These are phyloP conservation scores for Pangasius mekongensis DNA, from an alignment of 2,797 vertebrate genomes.

Conservation along the genomic window DNA sequence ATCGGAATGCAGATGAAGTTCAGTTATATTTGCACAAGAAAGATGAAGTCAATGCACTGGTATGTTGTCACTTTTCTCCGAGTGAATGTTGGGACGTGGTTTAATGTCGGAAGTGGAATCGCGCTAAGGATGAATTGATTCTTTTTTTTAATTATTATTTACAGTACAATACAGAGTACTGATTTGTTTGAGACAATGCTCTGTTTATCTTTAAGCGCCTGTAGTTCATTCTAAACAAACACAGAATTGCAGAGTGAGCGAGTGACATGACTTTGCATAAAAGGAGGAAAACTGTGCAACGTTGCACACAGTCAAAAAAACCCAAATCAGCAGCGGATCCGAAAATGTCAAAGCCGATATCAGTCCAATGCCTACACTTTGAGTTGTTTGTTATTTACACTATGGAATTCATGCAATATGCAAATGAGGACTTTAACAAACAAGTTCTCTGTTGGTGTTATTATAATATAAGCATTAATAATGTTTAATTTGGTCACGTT, in stretches of 20 bases:
- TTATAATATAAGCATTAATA: neutral
- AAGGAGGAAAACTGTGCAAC: neutral
- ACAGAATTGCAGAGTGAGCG: neutral
- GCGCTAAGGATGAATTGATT: neutral
- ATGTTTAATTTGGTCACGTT: neutral
- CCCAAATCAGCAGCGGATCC: neutral
- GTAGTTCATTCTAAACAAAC: neutral
- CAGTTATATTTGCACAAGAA: constrained; percentile 94
- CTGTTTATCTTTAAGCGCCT: neutral
- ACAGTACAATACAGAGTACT: neutral
- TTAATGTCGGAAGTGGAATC: neutral
- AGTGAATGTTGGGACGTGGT: neutral
- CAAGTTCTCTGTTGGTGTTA: neutral
- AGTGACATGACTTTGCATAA: neutral
- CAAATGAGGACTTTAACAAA: neutral
- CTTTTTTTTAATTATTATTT: neutral
- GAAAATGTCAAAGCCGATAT: neutral
- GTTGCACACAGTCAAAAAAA: neutral
- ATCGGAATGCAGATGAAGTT: constrained; percentile 96
- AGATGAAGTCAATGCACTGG: constrained; percentile 98
- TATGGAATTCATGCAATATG: neutral
- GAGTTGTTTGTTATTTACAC: neutral
- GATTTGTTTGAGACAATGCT: neutral
- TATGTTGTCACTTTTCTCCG: constrained; percentile 66
- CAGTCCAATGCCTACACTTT: too few relatives aligned